A percentile compares a stretch with the other conserved stretches of the same genome.
These are phyloP conservation scores for Orestias chungarensis DNA, from an alignment of 2,797 vertebrate species.

Conservation along the genomic window DNA sequence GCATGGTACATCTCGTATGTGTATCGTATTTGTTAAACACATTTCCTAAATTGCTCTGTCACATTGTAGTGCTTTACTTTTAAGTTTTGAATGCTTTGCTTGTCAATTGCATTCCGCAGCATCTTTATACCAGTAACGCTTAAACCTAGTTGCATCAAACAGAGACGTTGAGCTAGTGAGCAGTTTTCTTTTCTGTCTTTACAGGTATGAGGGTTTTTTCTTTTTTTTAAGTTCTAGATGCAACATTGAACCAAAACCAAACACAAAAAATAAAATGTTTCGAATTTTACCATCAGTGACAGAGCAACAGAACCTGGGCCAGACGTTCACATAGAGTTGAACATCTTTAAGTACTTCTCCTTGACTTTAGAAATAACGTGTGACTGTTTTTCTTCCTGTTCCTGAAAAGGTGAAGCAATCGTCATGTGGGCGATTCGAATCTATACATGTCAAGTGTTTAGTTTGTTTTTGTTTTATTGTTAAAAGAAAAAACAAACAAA, in stretches of 20 bases:
- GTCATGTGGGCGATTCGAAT: constrained; percentile 25
- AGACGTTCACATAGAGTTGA: constrained; percentile 25
- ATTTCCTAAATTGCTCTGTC: constrained; percentile 36
- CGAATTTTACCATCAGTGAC: constrained; percentile 23
- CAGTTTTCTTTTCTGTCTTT: constrained; percentile 39
- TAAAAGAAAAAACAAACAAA: constrained; percentile 42
- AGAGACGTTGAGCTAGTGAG: constrained; percentile 37
- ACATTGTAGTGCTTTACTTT: constrained; percentile 29
- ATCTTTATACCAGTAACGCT: constrained; percentile 20
- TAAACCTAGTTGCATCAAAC: constrained; percentile 21
- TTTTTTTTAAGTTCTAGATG: too few species aligned
- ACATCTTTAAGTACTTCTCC: constrained; percentile 1
- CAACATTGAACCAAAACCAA: constrained; percentile 49
- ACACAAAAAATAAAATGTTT: constrained; percentile 18
- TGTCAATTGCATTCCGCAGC: constrained; percentile 38
- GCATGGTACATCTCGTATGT: constrained; percentile 3
- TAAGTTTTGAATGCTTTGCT: constrained; percentile 28
- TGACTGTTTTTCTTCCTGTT: constrained; percentile 34
- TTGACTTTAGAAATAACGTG: constrained; percentile 4
- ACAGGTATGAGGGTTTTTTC: constrained; percentile 32
- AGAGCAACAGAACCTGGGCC: constrained; percentile 33
- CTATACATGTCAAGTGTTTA: constrained; percentile 39
- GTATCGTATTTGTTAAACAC: constrained; percentile 25
- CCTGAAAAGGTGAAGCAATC: constrained; percentile 37
- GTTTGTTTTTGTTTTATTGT: constrained; percentile 13